phyloP scores from a whole-genome alignment of 2,888 invertebrate species.

The Sceliomorpha sp. region DNA sequence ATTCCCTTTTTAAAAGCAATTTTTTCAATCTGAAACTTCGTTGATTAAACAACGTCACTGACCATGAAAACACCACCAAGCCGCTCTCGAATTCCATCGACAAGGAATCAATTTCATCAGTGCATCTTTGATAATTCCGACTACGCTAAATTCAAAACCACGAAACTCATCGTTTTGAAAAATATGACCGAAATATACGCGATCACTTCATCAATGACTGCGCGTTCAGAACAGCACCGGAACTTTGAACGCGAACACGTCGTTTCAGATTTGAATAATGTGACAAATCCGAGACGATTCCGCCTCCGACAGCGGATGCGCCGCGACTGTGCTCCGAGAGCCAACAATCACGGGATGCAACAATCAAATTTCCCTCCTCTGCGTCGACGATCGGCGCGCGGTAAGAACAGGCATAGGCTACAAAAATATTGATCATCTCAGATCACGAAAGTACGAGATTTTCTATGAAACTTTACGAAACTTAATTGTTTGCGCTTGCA shows the following conservation, averaged over 20 bases:
- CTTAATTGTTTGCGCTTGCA: no score
- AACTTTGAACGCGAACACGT: conserved; percentile 1
- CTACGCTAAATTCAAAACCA: no score
- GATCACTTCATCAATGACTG: neutral
- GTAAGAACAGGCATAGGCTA: conserved; percentile 33
- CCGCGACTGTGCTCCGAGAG: conserved; percentile 62
- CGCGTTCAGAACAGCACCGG: conserved; percentile 18
- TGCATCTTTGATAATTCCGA: no score
- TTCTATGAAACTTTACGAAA: conserved; percentile 10
- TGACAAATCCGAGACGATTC: conserved; percentile 37
- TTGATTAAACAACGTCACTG: no score
- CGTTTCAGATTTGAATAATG: conserved; percentile 22
- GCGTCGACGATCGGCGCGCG: conserved; percentile 54
- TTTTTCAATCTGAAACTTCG: no score
- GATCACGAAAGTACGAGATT: conserved; percentile 39
- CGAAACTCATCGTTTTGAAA: no score
- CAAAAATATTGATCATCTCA: conserved; percentile 38
- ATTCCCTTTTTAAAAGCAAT: no score
- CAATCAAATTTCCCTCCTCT: conserved; percentile 60
- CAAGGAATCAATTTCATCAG: no score
- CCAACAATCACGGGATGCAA: conserved; percentile 49
- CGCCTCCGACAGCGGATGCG: conserved; percentile 67
- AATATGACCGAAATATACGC: no score
- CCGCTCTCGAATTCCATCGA: no score
- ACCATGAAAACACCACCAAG: no score